Percentiles rank a stretch among this genome's conserved stretches.
These are phyloP conservation scores for Oryzias dopingdopingensis DNA, from an alignment of 2,797 vertebrate species.

Conservation along the genomic window DNA sequence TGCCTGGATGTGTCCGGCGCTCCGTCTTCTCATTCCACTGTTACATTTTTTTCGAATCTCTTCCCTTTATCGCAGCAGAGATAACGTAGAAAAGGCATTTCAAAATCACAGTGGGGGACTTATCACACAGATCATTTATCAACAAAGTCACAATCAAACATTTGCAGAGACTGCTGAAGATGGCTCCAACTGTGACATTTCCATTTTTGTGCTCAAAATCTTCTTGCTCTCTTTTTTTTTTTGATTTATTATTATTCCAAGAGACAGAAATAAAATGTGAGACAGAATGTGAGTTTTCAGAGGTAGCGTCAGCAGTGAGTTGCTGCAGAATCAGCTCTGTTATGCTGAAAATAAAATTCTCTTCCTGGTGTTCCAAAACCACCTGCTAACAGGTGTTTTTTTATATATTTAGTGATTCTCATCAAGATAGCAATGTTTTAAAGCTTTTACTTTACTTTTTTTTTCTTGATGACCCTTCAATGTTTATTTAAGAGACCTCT, in stretches of 20 bases:
- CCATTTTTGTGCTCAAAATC: neutral
- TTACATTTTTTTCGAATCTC: neutral
- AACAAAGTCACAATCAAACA: neutral
- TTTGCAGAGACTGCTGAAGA: neutral
- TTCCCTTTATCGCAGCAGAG: neutral
- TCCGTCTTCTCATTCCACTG: neutral
- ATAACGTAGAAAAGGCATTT: neutral
- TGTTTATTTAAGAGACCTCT: too few species aligned
- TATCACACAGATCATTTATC: neutral
- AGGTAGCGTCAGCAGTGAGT: too few species aligned
- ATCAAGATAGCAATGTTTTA: too few species aligned
- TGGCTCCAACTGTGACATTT: neutral
- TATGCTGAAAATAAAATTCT: neutral
- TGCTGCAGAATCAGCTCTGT: conserved; percentile 2
- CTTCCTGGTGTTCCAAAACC: neutral
- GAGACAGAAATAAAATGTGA: neutral
- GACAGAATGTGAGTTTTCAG: too few species aligned
- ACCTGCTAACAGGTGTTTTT: too few species aligned
- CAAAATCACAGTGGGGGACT: neutral
- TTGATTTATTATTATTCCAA: neutral
- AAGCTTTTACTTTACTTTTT: too few species aligned
- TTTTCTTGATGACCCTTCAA: too few species aligned
- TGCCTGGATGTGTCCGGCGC: neutral
- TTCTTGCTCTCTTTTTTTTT: neutral
- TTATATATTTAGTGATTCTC: too few species aligned